phyloP scores from a whole-genome alignment of 1,140 invertebrate species.

The Nomia melanderi region DNA sequence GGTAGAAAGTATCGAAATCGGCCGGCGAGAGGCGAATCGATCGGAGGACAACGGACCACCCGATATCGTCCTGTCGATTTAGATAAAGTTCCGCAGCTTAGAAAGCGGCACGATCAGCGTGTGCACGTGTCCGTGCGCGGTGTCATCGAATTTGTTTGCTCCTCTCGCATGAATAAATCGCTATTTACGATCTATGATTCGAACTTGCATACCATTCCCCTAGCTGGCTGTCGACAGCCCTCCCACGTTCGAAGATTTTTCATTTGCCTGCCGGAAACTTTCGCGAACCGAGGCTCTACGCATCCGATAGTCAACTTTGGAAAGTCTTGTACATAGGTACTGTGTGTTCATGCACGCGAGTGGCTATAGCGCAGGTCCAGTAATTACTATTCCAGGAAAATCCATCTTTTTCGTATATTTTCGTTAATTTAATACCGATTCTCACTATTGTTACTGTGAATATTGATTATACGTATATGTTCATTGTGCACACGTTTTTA shows the following conservation, averaged over 20 bases:
- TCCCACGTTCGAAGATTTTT: not conserved
- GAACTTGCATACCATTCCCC: not conserved
- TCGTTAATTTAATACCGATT: too few relatives aligned
- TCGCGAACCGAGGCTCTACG: not conserved
- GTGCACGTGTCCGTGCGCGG: not conserved
- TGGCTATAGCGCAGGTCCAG: too few relatives aligned
- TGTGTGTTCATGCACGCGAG: too few relatives aligned
- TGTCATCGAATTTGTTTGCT: constrained; percentile 50
- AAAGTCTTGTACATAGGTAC: too few relatives aligned
- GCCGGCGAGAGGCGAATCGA: constrained; percentile 6
- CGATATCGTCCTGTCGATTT: constrained; percentile 37
- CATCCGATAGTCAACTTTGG: too few relatives aligned
- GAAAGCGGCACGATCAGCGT: constrained; percentile 32
- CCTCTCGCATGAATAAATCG: constrained; percentile 33
- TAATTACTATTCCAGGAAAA: too few relatives aligned
- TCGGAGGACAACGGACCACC: constrained; percentile 35
- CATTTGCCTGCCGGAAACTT: not conserved
- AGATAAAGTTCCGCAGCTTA: constrained; percentile 37
- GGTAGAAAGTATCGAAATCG: constrained; percentile 37
- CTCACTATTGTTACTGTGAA: too few relatives aligned
- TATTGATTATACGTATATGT: too few relatives aligned
- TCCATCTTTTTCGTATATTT: too few relatives aligned
- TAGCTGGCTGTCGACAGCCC: not conserved
- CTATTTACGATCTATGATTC: constrained; percentile 25
- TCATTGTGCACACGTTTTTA: too few relatives aligned